These are phyloP conservation scores for Meloidogyne floridensis DNA, from an alignment of 1,140 invertebrate species.

Conservation along the genomic window DNA sequence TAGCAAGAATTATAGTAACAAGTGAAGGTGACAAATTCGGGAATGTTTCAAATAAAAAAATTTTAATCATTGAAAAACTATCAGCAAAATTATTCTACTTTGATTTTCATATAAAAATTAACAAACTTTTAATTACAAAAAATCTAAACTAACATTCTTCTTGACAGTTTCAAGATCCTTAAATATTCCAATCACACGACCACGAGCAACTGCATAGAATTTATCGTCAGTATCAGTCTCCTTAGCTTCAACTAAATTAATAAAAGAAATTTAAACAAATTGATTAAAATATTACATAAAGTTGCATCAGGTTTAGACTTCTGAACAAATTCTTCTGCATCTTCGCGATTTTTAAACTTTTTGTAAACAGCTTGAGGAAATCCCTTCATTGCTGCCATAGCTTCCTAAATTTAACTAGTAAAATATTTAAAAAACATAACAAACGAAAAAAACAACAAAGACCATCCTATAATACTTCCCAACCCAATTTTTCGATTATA, in stretches of 20 bases:
- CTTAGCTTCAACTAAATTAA: conserved; percentile 31
- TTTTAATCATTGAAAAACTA: too few species aligned
- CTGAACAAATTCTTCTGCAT: conserved; percentile 28
- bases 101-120: too few species aligned
- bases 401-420: background rate
- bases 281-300: conserved; percentile 1
- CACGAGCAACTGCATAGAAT: conserved; percentile 53
- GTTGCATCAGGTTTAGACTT: conserved; percentile 13
- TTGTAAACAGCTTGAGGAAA: conserved; percentile 47
- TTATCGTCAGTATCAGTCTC: conserved; percentile 33
- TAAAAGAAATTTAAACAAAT: conserved; percentile 1
- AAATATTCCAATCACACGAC: conserved; percentile 47
- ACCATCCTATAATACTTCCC: too few species aligned
- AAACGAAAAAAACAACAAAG: background rate
- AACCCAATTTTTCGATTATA: background rate
- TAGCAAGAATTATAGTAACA: too few species aligned
- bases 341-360: conserved; percentile 40
- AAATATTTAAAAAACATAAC: background rate
- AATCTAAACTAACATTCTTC: conserved; percentile 32
- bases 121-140: background rate
- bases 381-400: conserved; percentile 36
- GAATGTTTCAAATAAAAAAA: too few species aligned
- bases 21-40: too few species aligned
- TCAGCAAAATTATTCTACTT: too few species aligned
- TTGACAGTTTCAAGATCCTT: conserved; percentile 46